phyloP scores from a whole-genome alignment of 2,113 vertebrate genomes.

The Boleophthalmus pectinirostris region DNA sequence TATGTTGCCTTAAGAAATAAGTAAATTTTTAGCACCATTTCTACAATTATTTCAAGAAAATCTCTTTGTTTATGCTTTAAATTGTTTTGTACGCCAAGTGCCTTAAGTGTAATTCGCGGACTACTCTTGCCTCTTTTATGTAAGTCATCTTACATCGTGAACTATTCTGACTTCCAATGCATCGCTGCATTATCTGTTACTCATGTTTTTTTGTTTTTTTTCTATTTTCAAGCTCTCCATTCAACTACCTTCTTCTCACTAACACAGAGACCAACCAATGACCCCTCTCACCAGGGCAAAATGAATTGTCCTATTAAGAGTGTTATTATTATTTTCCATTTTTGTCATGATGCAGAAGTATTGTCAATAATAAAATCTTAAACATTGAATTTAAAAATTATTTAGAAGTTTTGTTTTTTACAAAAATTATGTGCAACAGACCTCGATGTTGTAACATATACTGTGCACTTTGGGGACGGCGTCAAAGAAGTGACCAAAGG shows the following conservation, averaged over 20 bases:
- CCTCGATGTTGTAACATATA: no score
- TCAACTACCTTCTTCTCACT: constrained; percentile 53
- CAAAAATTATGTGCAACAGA: neutral
- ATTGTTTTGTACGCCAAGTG: constrained; percentile 62
- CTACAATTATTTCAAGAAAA: constrained; percentile 25
- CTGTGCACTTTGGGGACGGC: no score
- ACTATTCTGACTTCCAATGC: constrained; percentile 4
- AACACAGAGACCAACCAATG: constrained; percentile 57
- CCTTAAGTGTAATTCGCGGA: constrained; percentile 65
- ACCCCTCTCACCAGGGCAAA: constrained; percentile 41
- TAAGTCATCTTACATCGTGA: constrained; percentile 26
- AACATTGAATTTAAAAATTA: constrained; percentile 50
- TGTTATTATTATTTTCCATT: constrained; percentile 62
- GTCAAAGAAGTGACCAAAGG: no score
- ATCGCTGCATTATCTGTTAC: constrained; percentile 8
- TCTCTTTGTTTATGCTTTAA: constrained; percentile 53
- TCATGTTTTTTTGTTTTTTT: constrained; percentile 7
- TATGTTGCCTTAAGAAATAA: constrained; percentile 37
- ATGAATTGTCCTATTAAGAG: constrained; percentile 61
- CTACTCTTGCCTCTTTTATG: constrained; percentile 41
- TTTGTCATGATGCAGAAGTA: constrained; percentile 62
- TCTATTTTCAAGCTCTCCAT: constrained; percentile 31
- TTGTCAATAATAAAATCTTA: constrained; percentile 70
- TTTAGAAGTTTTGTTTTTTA: neutral
- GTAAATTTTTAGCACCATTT: no score